Base-by-base conservation (phyloP, 2,888 invertebrate species). In the Phragmatobia fuliginosa region DNA sequence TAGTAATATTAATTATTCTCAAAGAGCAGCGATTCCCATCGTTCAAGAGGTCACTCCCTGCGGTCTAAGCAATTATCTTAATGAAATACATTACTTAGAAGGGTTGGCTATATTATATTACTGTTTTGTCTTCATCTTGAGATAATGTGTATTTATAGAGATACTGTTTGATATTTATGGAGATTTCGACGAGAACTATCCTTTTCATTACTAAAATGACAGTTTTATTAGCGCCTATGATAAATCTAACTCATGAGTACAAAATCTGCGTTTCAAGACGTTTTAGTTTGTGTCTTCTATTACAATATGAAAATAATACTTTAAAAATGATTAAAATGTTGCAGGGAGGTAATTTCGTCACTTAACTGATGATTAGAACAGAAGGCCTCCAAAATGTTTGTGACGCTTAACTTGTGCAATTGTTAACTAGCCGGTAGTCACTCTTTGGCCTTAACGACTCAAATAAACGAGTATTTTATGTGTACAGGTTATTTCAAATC, bases 71-170 rank as follows among this genome's bases (percentile, higher is more conserved):
- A 86, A 88, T 90, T 87, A 88, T 83, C 75, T 75, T 87, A 89
- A 90, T 89, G 88, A 85, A 85, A 83, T 83, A 83, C 82, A 87
- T 87, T 87, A 87, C 79, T 85, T 80, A 81, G 83, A 88, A 84
- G 86, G 88, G 88, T 87, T 84, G 78, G 70, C 66, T 72, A 83
- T 75, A 82, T 83, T 81, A 85, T 83, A 81, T 81, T 83, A 82
- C 83, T 82, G 82, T 87, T 88, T 88, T 88, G 85, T 89, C 89
- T 88, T 85, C 79, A 77, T 84, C 78, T 80, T 76, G 81, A 79
- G 75, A 78, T 88, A 88, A 90, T 88, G 77, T 82, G 79, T 86
- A 88, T 88, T 87, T 88, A 89, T 89, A 82, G 83, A 70, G 76
- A 77, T 72, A 67, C 72, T 73, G 68, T 52, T 68, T 66, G 71